These are phyloP conservation scores for Nicator chloris DNA, from an alignment of 2,113 vertebrate species.

Conservation along the genomic window DNA sequence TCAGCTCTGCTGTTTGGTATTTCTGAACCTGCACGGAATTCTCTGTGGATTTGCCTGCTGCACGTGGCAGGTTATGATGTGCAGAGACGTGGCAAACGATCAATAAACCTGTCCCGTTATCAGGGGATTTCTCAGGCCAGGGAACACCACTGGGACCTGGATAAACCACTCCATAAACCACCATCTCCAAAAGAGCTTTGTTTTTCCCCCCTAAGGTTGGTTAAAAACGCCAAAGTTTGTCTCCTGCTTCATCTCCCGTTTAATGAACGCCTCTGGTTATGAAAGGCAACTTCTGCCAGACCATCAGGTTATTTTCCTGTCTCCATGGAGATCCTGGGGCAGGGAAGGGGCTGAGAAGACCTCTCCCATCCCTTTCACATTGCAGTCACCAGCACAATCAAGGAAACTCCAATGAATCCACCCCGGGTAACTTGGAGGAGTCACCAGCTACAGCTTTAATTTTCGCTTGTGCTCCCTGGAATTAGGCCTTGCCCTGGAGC, in stretches of 20 bases:
- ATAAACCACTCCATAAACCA: not conserved
- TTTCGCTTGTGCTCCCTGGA: constrained; percentile 83
- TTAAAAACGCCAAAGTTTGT: constrained; percentile 20
- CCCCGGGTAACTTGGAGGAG: constrained; percentile 59
- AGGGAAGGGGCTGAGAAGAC: constrained; percentile 21
- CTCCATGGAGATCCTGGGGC: constrained; percentile 61
- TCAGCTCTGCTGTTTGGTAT: rapidly evolving
- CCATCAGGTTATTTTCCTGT: constrained; percentile 49
- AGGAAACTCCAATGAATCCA: constrained; percentile 75
- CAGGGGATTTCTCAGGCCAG: not conserved
- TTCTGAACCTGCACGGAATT: rapidly evolving
- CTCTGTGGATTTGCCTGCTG: not conserved
- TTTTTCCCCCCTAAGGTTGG: not conserved
- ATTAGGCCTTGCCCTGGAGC: constrained; percentile 83
- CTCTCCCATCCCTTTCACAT: constrained; percentile 53
- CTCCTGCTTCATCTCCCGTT: constrained; percentile 14
- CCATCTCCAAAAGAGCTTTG: not conserved
- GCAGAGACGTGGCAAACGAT: not conserved
- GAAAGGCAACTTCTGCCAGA: constrained; percentile 37
- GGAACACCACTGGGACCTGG: not conserved
- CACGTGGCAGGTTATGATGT: rapidly evolving
- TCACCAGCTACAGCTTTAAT: constrained; percentile 70
- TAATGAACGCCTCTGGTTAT: constrained; percentile 49
- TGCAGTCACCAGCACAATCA: constrained; percentile 74
- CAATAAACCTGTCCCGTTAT: not conserved